A percentile compares a stretch with the other conserved stretches of the same genome.
phyloP scores from a whole-genome alignment of 1,140 invertebrate species.

The Pissodes strobi region DNA sequence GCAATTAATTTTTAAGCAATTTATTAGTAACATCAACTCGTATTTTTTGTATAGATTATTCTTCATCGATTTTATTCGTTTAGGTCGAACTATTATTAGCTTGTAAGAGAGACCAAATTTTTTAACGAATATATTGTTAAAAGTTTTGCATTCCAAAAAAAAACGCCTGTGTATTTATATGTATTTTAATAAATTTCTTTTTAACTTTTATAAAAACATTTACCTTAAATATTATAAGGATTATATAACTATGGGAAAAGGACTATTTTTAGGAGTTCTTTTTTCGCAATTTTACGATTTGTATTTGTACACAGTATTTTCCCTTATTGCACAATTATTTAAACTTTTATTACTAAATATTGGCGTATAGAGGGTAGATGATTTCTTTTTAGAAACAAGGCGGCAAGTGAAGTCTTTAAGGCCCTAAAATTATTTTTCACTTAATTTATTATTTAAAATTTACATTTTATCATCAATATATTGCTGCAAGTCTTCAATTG shows the following conservation, averaged over 20 bases:
- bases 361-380: not conserved
- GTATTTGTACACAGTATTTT: constrained; percentile 33
- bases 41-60: not conserved
- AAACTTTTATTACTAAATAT: constrained; percentile 3
- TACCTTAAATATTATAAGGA: constrained; percentile 27
- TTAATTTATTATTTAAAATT: no score
- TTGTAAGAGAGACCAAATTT: constrained; percentile 36
- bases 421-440: no score
- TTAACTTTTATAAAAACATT: constrained; percentile 32
- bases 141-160: constrained; percentile 33
- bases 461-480: no score
- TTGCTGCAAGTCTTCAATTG: no score
- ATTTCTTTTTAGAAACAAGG: no score
- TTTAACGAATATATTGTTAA: constrained; percentile 31
- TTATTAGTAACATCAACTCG: not conserved
- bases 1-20: no score
- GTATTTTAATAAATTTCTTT: constrained; percentile 38
- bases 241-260: constrained; percentile 18
- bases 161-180: constrained; percentile 24
- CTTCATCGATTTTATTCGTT: constrained; percentile 3
- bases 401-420: no score
- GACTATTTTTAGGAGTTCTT: constrained; percentile 26
- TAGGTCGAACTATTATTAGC: constrained; percentile 23
- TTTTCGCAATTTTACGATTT: constrained; percentile 18
- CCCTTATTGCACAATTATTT: constrained; percentile 24